Evolutionary conservation across 2,888 invertebrate species (phyloP).

Genomic region (Melikaiella ostensackeni): DNA sequence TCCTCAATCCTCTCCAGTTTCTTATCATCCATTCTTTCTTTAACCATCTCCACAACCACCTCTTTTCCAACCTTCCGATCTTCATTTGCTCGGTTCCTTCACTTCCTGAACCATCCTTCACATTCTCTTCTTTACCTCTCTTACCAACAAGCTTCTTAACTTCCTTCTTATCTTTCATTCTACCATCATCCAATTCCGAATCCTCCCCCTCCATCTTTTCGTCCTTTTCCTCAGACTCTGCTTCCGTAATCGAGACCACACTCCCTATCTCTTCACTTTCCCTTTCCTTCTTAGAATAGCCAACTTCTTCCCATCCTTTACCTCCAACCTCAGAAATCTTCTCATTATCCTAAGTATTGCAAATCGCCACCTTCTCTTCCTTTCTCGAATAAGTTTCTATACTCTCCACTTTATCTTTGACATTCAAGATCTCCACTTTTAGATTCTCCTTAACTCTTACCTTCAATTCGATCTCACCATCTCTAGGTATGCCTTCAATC

Average conservation of each 20-base stretch:
- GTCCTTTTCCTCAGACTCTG: neutral
- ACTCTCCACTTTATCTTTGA: conserved; percentile 20
- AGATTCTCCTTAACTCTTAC: conserved; percentile 48
- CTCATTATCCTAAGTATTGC: conserved; percentile 21
- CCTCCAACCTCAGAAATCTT: conserved; percentile 4
- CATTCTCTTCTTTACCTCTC: neutral
- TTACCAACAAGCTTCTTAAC: neutral
- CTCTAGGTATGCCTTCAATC: conserved; percentile 52
- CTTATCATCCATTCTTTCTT: neutral
- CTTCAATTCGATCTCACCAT: neutral
- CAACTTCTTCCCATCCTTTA: neutral
- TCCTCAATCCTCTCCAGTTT: neutral
- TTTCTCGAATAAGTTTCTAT: conserved; percentile 10
- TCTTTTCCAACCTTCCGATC: neutral
- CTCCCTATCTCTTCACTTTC: conserved; percentile 31
- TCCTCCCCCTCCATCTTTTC: neutral
- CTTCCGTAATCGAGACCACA: conserved; percentile 14
- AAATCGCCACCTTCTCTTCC: conserved; percentile 5
- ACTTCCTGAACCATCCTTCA: neutral
- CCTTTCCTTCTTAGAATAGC: conserved; percentile 35
- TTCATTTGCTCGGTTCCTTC: neutral
- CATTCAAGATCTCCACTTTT: conserved; percentile 37
- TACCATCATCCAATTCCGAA: neutral
- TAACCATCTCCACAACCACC: neutral
- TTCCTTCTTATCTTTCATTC: neutral